phyloP scores from a whole-genome alignment of 2,113 vertebrate species.

The Maccullochella peelii region DNA sequence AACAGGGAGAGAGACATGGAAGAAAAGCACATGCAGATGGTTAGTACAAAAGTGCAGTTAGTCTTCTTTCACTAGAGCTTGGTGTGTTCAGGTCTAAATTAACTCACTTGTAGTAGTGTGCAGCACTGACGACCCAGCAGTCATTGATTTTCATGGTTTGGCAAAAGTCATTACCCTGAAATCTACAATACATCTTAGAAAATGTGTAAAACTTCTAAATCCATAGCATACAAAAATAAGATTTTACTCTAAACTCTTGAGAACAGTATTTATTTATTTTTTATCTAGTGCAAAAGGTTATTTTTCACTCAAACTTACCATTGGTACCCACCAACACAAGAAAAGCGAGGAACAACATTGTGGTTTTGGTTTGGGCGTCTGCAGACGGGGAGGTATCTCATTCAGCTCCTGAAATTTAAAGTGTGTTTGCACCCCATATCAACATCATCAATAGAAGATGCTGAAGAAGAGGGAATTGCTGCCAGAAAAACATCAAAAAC shows the following conservation, averaged over 20 bases:
- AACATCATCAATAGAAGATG: background rate
- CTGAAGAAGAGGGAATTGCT: background rate
- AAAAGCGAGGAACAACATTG: constrained; percentile 12
- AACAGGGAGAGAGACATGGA: background rate
- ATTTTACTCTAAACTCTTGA: background rate
- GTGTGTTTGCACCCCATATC: background rate
- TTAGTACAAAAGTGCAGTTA: background rate
- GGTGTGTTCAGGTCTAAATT: background rate
- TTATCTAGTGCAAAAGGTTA: background rate
- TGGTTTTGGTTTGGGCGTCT: background rate
- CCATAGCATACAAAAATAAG: background rate
- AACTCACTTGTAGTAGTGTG: constrained; percentile 54
- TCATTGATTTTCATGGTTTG: constrained; percentile 5
- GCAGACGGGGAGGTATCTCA: background rate
- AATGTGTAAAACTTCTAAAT: no score
- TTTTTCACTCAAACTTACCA: background rate
- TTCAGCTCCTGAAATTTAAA: background rate
- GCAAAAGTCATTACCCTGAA: background rate
- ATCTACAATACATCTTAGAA: background rate
- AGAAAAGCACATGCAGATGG: background rate
- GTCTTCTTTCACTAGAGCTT: background rate
- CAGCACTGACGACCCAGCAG: constrained; percentile 44
- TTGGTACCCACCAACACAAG: constrained; percentile 3
- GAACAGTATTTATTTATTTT: no score
- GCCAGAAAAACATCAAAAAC: background rate